Percentiles rank a stretch among this genome's conserved stretches.
phyloP scores from a whole-genome alignment of 2,888 invertebrate genomes.

The Drosophila falleni region DNA sequence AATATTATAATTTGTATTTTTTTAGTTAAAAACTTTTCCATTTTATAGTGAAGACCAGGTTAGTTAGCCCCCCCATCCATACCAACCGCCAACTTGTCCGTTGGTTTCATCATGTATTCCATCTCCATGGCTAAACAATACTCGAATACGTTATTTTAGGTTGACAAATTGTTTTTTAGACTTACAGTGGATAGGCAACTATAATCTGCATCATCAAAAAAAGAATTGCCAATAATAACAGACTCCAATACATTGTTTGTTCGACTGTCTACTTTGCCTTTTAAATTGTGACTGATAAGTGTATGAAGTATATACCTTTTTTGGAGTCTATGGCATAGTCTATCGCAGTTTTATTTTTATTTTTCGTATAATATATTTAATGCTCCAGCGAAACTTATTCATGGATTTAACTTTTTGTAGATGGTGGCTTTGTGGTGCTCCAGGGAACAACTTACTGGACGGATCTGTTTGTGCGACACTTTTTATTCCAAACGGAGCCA shows the following conservation, averaged over 20 bases:
- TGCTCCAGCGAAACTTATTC: background rate
- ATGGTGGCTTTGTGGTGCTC: slow-evolving; percentile 95
- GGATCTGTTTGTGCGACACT: slow-evolving; percentile 96
- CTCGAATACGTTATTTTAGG: background rate
- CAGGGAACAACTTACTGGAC: slow-evolving; percentile 98
- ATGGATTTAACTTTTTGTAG: slow-evolving; percentile 86
- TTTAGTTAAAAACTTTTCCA: too few relatives aligned
- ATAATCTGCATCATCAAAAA: background rate
- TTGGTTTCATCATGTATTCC: background rate
- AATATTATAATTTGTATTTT: too few relatives aligned
- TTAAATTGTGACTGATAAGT: background rate
- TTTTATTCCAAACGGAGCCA: slow-evolving; percentile 95
- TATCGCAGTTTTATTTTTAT: background rate
- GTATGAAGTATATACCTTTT: background rate
- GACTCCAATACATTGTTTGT: background rate
- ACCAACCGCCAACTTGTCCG: background rate
- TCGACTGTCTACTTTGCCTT: background rate
- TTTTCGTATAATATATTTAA: background rate
- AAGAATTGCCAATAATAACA: background rate
- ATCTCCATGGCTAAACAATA: background rate
- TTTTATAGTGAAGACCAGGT: too few relatives aligned
- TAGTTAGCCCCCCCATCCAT: background rate
- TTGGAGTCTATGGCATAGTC: background rate
- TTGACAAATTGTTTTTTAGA: background rate
- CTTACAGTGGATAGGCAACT: background rate